A percentile compares a stretch with the other conserved stretches of the same genome.
These are phyloP conservation scores for Acholoe squamosa DNA, from an alignment of 2,888 invertebrate species.

Conservation along the genomic window DNA sequence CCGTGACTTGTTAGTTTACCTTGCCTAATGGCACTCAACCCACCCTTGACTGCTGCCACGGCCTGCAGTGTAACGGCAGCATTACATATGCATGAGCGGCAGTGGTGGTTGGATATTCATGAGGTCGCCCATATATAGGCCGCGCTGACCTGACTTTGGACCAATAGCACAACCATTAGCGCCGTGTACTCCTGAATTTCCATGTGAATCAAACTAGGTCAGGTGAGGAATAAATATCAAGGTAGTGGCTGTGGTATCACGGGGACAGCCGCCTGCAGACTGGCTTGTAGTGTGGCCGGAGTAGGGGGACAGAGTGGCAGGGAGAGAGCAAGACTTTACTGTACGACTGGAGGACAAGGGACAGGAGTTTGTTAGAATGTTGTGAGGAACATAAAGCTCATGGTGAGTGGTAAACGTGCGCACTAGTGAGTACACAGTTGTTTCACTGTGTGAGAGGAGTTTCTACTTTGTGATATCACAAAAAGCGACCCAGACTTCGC, in stretches of 20 bases:
- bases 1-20: too few relatives aligned
- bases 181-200: conserved; percentile 35
- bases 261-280: not conserved
- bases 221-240: conserved; percentile 51
- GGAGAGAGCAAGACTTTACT: not conserved
- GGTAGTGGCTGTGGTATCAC: not conserved
- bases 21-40: too few relatives aligned
- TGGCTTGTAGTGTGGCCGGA: not conserved
- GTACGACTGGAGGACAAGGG: conserved; percentile 16
- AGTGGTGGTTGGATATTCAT: not conserved
- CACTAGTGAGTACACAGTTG: not conserved
- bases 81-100: not conserved
- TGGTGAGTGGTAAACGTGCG: not conserved
- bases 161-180: not conserved
- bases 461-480: not conserved
- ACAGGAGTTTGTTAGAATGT: not conserved
- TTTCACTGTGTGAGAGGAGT: too few relatives aligned
- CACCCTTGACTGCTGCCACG: too few relatives aligned
- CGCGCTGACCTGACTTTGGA: not conserved
- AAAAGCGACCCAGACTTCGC: not conserved
- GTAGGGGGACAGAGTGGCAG: not conserved
- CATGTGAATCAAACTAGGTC: conserved; percentile 47
- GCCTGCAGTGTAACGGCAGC: not conserved
- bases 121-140: conserved; percentile 1
- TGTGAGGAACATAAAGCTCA: not conserved